Evolutionary conservation across 1,140 invertebrate genomes (phyloP), one percentile per base, ranked within the genome.

Genomic region (Euborellia annulipes): DNA sequence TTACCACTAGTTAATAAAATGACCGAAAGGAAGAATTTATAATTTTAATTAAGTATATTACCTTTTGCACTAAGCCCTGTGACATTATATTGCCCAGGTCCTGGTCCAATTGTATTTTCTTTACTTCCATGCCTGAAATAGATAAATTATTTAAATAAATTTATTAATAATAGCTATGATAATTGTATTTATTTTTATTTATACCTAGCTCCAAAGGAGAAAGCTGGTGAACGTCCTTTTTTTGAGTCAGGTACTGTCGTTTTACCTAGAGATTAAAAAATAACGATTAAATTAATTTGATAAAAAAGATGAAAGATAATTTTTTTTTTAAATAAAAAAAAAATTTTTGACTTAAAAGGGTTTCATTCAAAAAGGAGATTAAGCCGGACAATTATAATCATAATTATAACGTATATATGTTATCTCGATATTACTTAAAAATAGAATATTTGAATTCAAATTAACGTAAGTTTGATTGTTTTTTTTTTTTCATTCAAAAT

Each of bases 41-140:
- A n/a, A n/a, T n/a, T n/a, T n/a, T n/a, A 34, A 34, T 34, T 9
- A 34, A 9, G 9, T 34, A 9, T 55, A 49, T 67, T 69, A 72
- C 85, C 85, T 78, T 85, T 87, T 36, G 79, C 70, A 45, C 79
- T 78, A 51, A 89, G 69, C 17, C 85, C 84, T 41, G 82, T 79
- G 13, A 89, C 78, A 61, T 88, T 87, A 60, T 90, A 90, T 49
- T 82, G 77, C 3, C 84, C 85, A 7, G 86, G 86, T 17, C 85
- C 86, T 1, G 86, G 85, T n/a, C 85, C 85, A 16, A 58, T 70
- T 37, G 66, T 71, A 27, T 70, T 66, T 21, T 59, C 63, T 50
- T 70, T 72, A 13, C 59, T 55, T 13, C 61, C 57, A 44, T 71
- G 66, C 45, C 72, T 74, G 39, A 46, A 53, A 56, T 44, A 53